Evolutionary conservation across 1,140 invertebrate genomes (phyloP).

Genomic region (Drosophila pseudoobscura): DNA sequence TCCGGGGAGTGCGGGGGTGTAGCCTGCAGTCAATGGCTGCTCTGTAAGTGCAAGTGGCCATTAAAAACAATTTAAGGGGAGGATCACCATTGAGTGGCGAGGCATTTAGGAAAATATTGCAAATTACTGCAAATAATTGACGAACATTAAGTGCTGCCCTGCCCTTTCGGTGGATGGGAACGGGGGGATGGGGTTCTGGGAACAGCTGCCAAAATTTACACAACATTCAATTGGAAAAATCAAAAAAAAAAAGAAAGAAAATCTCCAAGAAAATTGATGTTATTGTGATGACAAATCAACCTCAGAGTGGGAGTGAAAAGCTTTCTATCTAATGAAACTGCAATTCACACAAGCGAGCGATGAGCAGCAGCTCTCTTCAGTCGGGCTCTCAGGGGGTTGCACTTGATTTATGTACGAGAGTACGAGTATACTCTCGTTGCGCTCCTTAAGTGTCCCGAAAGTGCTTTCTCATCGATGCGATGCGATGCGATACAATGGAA

Average conservation of each 20-base stretch:
- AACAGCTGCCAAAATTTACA: constrained; percentile 56
- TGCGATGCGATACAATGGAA: constrained; percentile 37
- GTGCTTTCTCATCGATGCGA: constrained; percentile 68
- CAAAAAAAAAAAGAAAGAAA: constrained; percentile 48
- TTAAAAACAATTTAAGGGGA: constrained; percentile 80
- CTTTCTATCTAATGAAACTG: constrained; percentile 75
- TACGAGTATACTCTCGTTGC: neutral
- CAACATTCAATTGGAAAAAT: constrained; percentile 34
- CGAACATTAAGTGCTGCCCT: constrained; percentile 65
- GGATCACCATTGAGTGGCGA: constrained; percentile 38
- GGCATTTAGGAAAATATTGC: constrained; percentile 77
- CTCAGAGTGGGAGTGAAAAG: constrained; percentile 46
- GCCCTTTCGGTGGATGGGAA: too few relatives aligned
- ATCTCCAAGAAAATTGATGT: constrained; percentile 50
- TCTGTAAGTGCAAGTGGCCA: constrained; percentile 76
- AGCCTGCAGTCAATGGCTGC: constrained; percentile 32
- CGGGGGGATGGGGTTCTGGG: neutral
- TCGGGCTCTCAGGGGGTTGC: constrained; percentile 46
- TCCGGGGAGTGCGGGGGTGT: constrained; percentile 2
- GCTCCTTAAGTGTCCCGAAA: constrained; percentile 51
- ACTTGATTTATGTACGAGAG: constrained; percentile 67
- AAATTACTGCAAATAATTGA: constrained; percentile 82
- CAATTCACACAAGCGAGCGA: constrained; percentile 35
- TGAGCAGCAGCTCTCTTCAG: constrained; percentile 7
- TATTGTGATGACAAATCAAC: constrained; percentile 55